Evolutionary conservation across 2,797 vertebrate species (phyloP).

Genomic region (Macropus fuliginosus): DNA sequence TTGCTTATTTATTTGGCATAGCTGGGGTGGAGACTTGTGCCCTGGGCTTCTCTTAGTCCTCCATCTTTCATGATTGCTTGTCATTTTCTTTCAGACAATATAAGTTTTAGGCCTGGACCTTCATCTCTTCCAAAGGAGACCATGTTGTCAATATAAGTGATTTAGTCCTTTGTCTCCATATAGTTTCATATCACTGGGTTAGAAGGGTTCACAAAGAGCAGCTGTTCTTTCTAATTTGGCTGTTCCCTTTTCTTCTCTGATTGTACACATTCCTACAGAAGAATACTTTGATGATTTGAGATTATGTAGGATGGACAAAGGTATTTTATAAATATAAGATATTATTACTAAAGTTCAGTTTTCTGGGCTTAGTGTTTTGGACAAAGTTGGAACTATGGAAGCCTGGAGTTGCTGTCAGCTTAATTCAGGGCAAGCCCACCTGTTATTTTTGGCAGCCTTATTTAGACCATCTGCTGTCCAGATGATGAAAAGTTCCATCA

Average conservation of each 20-base stretch:
- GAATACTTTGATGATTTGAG: conserved; percentile 26
- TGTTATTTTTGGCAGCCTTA: conserved; percentile 84
- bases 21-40: neutral
- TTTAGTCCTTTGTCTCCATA: conserved; percentile 42
- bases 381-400: conserved; percentile 73
- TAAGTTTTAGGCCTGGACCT: conserved; percentile 23
- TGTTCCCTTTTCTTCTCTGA: conserved; percentile 1
- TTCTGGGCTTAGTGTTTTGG: conserved; percentile 62
- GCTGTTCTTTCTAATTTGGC: conserved; percentile 60
- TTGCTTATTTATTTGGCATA: neutral
- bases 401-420: conserved; percentile 74
- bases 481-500: conserved; percentile 80
- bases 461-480: conserved; percentile 84
- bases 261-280: neutral
- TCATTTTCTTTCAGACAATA: conserved; percentile 33
- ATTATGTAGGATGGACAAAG: conserved; percentile 49
- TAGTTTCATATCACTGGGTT: conserved; percentile 44
- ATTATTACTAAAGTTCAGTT: conserved; percentile 58
- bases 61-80: neutral
- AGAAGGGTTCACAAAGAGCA: conserved; percentile 69
- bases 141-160: conserved; percentile 52
- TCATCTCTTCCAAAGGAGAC: conserved; percentile 52
- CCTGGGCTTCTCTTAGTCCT: neutral
- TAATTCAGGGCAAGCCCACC: conserved; percentile 82
- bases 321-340: conserved; percentile 48